Evolutionary conservation across 2,113 vertebrate genomes (phyloP).

Genomic region (Xiphorhynchus elegans): DNA sequence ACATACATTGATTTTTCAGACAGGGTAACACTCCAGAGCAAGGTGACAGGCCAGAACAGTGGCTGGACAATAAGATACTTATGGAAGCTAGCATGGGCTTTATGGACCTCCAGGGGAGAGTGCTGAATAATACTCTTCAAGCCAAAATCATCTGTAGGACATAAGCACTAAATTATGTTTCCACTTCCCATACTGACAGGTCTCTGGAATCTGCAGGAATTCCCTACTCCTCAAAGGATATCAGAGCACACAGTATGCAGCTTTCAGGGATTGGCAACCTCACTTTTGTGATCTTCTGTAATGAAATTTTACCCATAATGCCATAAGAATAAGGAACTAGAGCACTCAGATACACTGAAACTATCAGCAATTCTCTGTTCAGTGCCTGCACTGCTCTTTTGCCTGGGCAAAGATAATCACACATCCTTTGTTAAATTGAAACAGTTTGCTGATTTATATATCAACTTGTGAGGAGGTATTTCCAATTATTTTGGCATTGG

Average conservation of each 20-base stretch:
- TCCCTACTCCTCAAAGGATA: slow-evolving; percentile 59
- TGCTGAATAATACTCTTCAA: slow-evolving; percentile 49
- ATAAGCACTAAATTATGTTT: slow-evolving; percentile 70
- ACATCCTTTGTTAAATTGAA: slow-evolving; percentile 67
- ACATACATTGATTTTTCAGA: slow-evolving; percentile 49
- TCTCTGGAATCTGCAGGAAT: slow-evolving; percentile 54
- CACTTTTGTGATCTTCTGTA: neutral
- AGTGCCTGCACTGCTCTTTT: neutral
- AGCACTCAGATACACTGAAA: slow-evolving; percentile 18
- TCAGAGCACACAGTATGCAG: neutral
- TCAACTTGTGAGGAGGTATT: slow-evolving; percentile 65
- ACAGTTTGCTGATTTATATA: slow-evolving; percentile 73
- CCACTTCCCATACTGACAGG: slow-evolving; percentile 38
- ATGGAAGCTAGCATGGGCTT: slow-evolving; percentile 53
- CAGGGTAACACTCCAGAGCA: slow-evolving; percentile 49
- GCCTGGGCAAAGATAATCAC: slow-evolving; percentile 28
- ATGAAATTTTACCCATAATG: slow-evolving; percentile 45
- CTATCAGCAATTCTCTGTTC: neutral
- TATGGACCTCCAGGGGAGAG: slow-evolving; percentile 46
- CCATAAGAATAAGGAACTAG: neutral
- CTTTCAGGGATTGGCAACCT: slow-evolving; percentile 57
- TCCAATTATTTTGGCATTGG: slow-evolving; percentile 80
- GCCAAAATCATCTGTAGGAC: slow-evolving; percentile 57
- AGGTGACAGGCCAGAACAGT: slow-evolving; percentile 67
- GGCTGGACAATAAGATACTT: slow-evolving; percentile 63